Evolutionary conservation across 2,888 invertebrate species (phyloP).

Genomic region (Zhuqinia jingwanae): DNA sequence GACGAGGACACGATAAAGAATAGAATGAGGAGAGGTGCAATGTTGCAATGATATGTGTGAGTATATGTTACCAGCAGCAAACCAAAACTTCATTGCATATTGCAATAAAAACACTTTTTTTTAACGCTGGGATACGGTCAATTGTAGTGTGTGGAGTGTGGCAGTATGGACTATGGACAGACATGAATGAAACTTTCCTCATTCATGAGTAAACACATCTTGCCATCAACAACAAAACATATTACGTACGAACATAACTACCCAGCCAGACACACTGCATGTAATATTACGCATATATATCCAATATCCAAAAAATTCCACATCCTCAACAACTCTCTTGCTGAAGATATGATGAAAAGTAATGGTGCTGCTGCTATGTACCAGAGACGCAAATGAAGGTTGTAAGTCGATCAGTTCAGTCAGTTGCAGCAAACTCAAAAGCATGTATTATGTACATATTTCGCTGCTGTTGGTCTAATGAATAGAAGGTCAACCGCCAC

Average conservation of each 20-base stretch:
- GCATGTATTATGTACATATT: too few species aligned
- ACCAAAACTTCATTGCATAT: neutral
- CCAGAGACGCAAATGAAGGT: constrained; percentile 26
- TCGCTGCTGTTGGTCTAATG: too few species aligned
- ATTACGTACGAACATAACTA: neutral
- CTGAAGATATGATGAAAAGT: neutral
- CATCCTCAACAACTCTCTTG: neutral
- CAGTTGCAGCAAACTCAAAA: too few species aligned
- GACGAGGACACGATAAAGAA: neutral
- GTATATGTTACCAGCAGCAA: constrained; percentile 33
- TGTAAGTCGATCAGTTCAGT: too few species aligned
- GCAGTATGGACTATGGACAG: neutral
- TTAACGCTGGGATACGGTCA: neutral
- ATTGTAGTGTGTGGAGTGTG: too few species aligned
- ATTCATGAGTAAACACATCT: constrained; percentile 40
- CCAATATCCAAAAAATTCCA: neutral
- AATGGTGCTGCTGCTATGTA: constrained; percentile 19
- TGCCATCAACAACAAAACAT: neutral
- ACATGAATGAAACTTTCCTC: constrained; percentile 45
- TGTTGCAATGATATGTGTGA: constrained; percentile 13
- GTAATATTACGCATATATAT: too few species aligned
- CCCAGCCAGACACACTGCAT: neutral
- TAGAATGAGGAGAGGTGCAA: neutral
- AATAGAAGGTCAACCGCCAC: too few species aligned
- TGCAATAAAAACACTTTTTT: neutral